Evolutionary conservation across 64 coral and sea anemone genomes (phyloP).

Genomic region (Anthopleura sola): DNA sequence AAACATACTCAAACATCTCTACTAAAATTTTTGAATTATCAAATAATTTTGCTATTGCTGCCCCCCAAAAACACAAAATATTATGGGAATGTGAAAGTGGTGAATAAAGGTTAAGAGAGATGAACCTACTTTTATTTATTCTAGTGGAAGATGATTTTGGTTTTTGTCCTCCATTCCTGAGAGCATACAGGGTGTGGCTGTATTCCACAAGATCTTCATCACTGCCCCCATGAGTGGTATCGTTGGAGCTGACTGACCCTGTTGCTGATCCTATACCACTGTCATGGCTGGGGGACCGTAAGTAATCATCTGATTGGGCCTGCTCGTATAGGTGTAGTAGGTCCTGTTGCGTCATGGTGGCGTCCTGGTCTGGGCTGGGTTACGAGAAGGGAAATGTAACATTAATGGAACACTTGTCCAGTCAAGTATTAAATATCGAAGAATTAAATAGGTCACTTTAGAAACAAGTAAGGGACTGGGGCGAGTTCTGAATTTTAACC

Average conservation of each 20-base stretch:
- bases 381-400: background rate
- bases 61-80: too few species aligned
- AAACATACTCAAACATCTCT: too few species aligned
- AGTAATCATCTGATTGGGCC: slow-evolving; percentile 33
- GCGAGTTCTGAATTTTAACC: too few species aligned
- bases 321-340: slow-evolving; percentile 73
- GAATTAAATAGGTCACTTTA: too few species aligned
- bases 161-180: slow-evolving; percentile 7
- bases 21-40: too few species aligned
- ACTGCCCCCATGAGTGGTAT: slow-evolving; percentile 87
- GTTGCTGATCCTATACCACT: slow-evolving; percentile 92
- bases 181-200: slow-evolving; percentile 15
- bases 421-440: too few species aligned
- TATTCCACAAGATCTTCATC: slow-evolving; percentile 84
- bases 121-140: background rate
- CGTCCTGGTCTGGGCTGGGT: slow-evolving; percentile 23
- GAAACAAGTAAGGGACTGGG: background rate
- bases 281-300: slow-evolving; percentile 52
- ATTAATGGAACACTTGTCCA: too few species aligned
- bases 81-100: too few species aligned
- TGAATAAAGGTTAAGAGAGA: too few species aligned
- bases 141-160: background rate
- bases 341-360: slow-evolving; percentile 38
- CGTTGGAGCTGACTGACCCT: slow-evolving; percentile 90
- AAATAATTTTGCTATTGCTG: too few species aligned